These are phyloP conservation scores for Drosophila insularis DNA, from an alignment of 1,140 invertebrate species.

Conservation along the genomic window DNA sequence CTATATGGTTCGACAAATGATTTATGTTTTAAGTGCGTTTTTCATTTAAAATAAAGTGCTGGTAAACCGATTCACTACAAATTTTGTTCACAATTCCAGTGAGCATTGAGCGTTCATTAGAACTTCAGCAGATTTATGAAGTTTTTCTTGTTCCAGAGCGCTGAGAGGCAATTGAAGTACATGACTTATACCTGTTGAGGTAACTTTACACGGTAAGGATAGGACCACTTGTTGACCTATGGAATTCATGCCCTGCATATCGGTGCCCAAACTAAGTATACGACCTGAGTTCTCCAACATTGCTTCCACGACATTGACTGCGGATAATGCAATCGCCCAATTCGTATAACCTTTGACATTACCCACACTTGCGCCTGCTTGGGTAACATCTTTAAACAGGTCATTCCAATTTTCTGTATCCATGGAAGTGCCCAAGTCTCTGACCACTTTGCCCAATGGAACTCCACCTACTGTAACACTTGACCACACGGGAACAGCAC, in stretches of 20 bases:
- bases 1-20: background rate
- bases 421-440: constrained; percentile 86
- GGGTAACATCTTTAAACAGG: constrained; percentile 88
- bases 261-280: constrained; percentile 91
- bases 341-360: constrained; percentile 92
- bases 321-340: constrained; percentile 92
- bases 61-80: background rate
- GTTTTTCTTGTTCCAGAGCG: background rate
- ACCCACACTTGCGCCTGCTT: constrained; percentile 92
- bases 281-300: constrained; percentile 89
- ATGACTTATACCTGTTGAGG: constrained; percentile 30
- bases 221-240: constrained; percentile 91
- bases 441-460: constrained; percentile 87
- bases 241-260: constrained; percentile 89
- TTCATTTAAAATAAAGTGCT: background rate
- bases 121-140: constrained; percentile 18
- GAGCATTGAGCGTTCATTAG: constrained; percentile 27
- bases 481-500: constrained; percentile 92
- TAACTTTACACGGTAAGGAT: constrained; percentile 88
- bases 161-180: constrained; percentile 30
- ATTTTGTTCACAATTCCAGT: constrained; percentile 4
- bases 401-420: constrained; percentile 90
- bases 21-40: background rate
- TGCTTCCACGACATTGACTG: constrained; percentile 87
- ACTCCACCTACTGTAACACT: constrained; percentile 83